These are phyloP conservation scores for Melopsittacus undulatus DNA, from an alignment of 2,797 vertebrate genomes.

Conservation along the genomic window DNA sequence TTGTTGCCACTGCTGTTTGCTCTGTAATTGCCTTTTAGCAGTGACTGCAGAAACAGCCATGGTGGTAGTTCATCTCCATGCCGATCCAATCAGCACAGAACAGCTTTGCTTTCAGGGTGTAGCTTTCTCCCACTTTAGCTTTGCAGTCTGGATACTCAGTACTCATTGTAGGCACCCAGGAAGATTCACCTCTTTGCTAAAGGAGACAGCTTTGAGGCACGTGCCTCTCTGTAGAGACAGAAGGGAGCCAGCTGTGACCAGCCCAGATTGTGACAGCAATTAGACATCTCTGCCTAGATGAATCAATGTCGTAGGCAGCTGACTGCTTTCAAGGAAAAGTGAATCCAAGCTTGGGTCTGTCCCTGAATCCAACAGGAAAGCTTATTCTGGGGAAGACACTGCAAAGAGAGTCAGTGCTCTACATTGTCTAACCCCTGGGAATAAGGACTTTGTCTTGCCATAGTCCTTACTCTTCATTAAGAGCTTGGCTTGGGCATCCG, in stretches of 20 bases:
- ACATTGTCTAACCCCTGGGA: no score
- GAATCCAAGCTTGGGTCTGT: neutral
- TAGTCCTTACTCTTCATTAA: neutral
- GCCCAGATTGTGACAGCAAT: neutral
- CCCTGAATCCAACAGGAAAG: neutral
- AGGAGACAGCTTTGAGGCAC: neutral
- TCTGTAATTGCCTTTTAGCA: neutral
- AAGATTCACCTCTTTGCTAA: neutral
- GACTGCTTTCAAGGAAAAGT: neutral
- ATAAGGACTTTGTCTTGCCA: neutral
- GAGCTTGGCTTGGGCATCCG: neutral
- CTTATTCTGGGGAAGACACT: neutral
- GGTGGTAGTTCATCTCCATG: neutral
- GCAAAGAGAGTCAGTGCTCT: neutral
- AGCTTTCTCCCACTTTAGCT: neutral
- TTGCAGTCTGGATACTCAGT: neutral
- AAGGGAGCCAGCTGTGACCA: neutral
- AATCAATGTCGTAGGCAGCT: neutral
- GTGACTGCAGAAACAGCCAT: neutral
- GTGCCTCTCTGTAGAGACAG: neutral
- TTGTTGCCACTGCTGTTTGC: neutral
- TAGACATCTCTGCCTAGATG: accelerated
- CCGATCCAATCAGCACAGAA: accelerated
- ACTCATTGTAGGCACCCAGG: neutral
- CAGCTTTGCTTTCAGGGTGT: accelerated